Evolutionary conservation across 1,140 invertebrate species (phyloP).

Genomic region (Odontomachus brunneus): DNA sequence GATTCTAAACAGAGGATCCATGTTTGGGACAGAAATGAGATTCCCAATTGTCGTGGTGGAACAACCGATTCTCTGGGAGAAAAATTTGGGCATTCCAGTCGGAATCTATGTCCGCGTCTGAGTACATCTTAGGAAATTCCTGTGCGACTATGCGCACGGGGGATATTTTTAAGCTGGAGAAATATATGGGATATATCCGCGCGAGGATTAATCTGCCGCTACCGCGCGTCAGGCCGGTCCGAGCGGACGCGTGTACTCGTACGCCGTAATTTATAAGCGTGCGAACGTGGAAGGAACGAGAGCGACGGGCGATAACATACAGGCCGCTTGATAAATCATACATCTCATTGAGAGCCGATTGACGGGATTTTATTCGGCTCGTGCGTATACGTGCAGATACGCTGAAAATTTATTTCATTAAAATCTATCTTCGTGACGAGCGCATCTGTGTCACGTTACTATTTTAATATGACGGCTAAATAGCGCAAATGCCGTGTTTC

Average conservation of each 20-base stretch:
- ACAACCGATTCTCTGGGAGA: too few relatives aligned
- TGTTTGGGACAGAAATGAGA: too few relatives aligned
- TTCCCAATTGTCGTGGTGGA: too few relatives aligned
- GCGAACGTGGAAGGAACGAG: slow-evolving; percentile 29
- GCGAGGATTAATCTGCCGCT: too few relatives aligned
- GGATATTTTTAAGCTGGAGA: too few relatives aligned
- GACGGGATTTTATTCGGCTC: slow-evolving; percentile 52
- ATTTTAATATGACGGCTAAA: slow-evolving; percentile 11
- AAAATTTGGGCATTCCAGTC: too few relatives aligned
- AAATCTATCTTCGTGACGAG: slow-evolving; percentile 39
- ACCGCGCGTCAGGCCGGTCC: slow-evolving; percentile 3
- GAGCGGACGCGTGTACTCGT: not conserved
- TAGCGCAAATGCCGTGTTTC: not conserved
- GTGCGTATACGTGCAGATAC: not conserved
- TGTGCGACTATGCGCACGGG: too few relatives aligned
- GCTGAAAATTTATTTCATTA: slow-evolving; percentile 48
- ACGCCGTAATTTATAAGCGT: slow-evolving; percentile 37
- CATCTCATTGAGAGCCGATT: slow-evolving; percentile 44
- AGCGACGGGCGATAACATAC: slow-evolving; percentile 22
- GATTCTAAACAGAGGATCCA: too few relatives aligned
- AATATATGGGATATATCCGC: too few relatives aligned
- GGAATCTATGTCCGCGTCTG: too few relatives aligned
- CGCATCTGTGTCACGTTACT: slow-evolving; percentile 4
- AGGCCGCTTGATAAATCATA: slow-evolving; percentile 44
- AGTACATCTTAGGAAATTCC: too few relatives aligned